Evolutionary conservation across 1,140 invertebrate genomes (phyloP).

Genomic region (Doryteuthis pealeii): DNA sequence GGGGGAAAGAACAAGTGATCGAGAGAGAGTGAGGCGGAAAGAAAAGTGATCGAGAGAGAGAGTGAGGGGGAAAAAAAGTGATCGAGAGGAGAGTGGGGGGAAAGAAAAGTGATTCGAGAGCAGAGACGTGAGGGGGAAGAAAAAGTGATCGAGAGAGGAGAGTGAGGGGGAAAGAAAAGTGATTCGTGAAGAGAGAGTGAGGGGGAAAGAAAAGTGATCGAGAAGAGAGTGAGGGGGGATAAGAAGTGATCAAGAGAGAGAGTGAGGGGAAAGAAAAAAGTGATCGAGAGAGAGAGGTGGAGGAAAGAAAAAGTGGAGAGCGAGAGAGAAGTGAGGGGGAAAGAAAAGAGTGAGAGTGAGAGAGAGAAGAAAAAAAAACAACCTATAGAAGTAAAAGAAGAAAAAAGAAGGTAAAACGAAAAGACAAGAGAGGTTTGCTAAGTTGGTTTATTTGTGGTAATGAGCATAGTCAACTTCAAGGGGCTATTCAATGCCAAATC

Average conservation of each 20-base stretch:
- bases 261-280: neutral
- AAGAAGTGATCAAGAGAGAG: too few relatives aligned
- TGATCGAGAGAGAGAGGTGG: neutral
- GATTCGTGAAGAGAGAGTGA: neutral
- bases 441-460: too few relatives aligned
- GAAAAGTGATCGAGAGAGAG: neutral
- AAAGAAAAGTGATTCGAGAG: too few relatives aligned
- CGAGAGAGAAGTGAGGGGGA: neutral
- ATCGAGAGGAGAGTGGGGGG: neutral
- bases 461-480: too few relatives aligned
- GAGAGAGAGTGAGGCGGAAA: neutral
- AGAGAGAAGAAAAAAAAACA: neutral
- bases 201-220: neutral
- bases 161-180: neutral
- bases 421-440: neutral
- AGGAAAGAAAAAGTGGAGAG: neutral
- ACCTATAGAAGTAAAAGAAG: neutral
- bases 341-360: neutral
- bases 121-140: neutral
- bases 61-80: neutral
- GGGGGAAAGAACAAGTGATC: neutral
- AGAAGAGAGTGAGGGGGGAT: neutral
- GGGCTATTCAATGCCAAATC: too few relatives aligned
- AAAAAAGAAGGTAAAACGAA: neutral
- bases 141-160: neutral